Base-by-base conservation (phyloP, 2,113 vertebrate species). In the Strix aluco region DNA sequence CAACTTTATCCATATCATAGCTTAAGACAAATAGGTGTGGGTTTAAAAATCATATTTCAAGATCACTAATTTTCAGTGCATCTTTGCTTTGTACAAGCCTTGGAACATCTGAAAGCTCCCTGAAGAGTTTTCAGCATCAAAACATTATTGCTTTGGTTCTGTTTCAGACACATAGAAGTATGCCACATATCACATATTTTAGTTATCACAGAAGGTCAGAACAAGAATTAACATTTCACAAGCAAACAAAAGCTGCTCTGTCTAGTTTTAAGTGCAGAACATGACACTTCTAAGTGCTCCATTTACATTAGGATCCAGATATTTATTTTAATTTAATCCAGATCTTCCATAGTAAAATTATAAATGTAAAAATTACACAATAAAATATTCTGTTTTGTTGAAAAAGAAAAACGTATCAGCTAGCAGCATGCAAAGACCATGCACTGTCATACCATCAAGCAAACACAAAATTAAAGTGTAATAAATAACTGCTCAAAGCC, bases 391-490 rank as follows among this genome's bases (percentile, higher is more conserved):
- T 95, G 67, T 30, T 90, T 65, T 82, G 97, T 97, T 72, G 93
- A 90, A 94, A 97, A 97, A 95, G 85, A 96, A 96, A 95, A 96
- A 97, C 69, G 13, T 91, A 87, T 93, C 32, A 79, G 97, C 97
- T 98, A 98, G 98, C 98, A 98, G 98, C 98, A 98, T 98, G 98
- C 98, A 98, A 96, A 96, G 97, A 98, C 97, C 98, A 98, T 98
- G 98, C 98, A 96, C 91, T 97, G 98, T 98, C 97, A 97, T 97
- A 92, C 83, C 93, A 95, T 93, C 96, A 71, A 97, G 98, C 96
- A 97, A 97, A 98, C 96, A 96, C 96, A 95, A 97, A 97, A 97
- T 77, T 81, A 94, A 96, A 97, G 78, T 38, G 80, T 96, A 98
- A 98, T 98, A 98, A 97, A 98, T 98, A 98, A 98, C 94, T 97